These are phyloP conservation scores for Onthophagus taurus DNA, from an alignment of 1,140 invertebrate species.

Conservation along the genomic window DNA sequence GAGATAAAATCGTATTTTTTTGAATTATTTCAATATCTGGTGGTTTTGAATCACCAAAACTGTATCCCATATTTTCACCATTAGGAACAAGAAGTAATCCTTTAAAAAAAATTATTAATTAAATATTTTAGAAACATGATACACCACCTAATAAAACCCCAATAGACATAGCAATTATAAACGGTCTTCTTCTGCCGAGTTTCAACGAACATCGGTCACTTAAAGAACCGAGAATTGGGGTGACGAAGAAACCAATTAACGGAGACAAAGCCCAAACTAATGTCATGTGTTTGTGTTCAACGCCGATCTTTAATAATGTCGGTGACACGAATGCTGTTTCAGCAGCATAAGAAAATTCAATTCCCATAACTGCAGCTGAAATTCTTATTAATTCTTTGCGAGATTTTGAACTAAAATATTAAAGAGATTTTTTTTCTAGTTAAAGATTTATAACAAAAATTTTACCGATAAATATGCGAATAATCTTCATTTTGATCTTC, in stretches of 20 bases:
- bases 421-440: background rate
- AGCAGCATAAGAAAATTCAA: constrained; percentile 94
- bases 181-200: constrained; percentile 79
- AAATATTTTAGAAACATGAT: background rate
- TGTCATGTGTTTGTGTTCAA: constrained; percentile 86
- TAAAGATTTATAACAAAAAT: background rate
- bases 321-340: constrained; percentile 96
- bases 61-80: constrained; percentile 72
- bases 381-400: constrained; percentile 73
- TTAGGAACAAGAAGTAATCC: constrained; percentile 84
- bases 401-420: constrained; percentile 60
- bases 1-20: constrained; percentile 35
- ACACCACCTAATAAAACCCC: constrained; percentile 75
- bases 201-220: constrained; percentile 77
- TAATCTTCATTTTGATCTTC: constrained; percentile 49
- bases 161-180: constrained; percentile 80
- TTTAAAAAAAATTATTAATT: constrained; percentile 29
- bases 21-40: constrained; percentile 32
- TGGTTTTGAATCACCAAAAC: constrained; percentile 59
- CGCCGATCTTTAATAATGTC: constrained; percentile 84
- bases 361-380: constrained; percentile 92
- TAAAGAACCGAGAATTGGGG: constrained; percentile 82
- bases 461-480: constrained; percentile 67
- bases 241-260: constrained; percentile 85
- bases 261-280: constrained; percentile 91